phyloP scores from a whole-genome alignment of 2,113 vertebrate genomes.

The Alethe diademata region DNA sequence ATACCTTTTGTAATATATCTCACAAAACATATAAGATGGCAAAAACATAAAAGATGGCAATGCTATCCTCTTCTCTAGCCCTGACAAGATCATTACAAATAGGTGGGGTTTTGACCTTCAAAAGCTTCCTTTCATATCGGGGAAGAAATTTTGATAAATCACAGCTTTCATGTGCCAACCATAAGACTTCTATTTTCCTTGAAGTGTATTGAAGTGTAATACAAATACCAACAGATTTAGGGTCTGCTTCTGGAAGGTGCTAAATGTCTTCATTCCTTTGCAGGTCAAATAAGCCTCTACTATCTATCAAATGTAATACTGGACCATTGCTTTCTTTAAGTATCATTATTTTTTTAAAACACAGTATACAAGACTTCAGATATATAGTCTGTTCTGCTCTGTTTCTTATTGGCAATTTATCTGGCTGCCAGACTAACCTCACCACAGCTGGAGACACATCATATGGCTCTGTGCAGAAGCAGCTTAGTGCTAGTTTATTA shows the following conservation, averaged over 20 bases:
- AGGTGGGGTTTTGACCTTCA: not conserved
- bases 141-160: conserved; percentile 28
- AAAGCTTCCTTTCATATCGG: not conserved
- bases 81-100: not conserved
- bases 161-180: not conserved
- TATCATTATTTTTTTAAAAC: not conserved
- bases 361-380: not conserved
- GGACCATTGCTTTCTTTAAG: not conserved
- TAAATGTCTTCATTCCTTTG: not conserved
- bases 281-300: not conserved
- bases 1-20: not conserved
- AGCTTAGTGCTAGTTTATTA: not conserved
- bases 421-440: not conserved
- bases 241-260: not conserved
- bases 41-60: not conserved
- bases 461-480: not conserved
- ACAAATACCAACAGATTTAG: not conserved
- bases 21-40: not conserved
- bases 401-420: conserved; percentile 6
- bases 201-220: conserved; percentile 3
- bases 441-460: not conserved
- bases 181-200: not conserved
- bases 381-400: not conserved
- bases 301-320: not conserved
- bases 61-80: not conserved